These are phyloP conservation scores for Diprion similis DNA, from an alignment of 1,140 invertebrate genomes.

Conservation along the genomic window DNA sequence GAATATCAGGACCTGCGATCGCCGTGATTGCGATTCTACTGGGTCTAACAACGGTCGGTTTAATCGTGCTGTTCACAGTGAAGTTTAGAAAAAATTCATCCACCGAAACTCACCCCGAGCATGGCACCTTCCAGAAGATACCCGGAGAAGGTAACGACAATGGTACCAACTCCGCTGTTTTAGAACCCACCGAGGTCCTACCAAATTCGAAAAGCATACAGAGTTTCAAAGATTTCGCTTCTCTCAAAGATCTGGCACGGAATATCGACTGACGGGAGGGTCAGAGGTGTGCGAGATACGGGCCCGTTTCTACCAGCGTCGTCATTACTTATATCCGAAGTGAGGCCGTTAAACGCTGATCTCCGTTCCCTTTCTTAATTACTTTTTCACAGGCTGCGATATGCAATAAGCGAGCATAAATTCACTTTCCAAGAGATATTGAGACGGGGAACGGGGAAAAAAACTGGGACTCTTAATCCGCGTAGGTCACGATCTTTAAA, in stretches of 20 bases:
- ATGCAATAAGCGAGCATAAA: too few species aligned
- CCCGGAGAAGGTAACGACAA: background rate
- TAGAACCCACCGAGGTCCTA: too few species aligned
- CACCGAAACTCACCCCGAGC: slow-evolving; percentile 19
- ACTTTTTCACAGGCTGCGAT: background rate
- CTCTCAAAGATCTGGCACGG: slow-evolving; percentile 19
- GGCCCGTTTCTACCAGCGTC: slow-evolving; percentile 11
- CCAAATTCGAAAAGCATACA: background rate
- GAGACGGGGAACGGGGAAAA: background rate
- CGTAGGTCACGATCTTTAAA: too few species aligned
- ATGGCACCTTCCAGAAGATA: slow-evolving; percentile 12
- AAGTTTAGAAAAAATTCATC: slow-evolving; percentile 23
- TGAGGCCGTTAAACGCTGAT: background rate
- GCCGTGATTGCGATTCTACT: slow-evolving; percentile 30
- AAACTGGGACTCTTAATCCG: background rate
- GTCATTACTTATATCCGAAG: slow-evolving; percentile 12
- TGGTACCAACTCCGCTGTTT: background rate
- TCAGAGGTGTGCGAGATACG: slow-evolving; percentile 21
- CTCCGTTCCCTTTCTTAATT: background rate
- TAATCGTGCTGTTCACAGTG: slow-evolving; percentile 26
- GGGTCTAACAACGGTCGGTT: slow-evolving; percentile 27
- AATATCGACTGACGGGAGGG: slow-evolving; percentile 29
- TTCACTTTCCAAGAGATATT: background rate
- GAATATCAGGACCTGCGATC: slow-evolving; percentile 22
- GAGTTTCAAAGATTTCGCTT: slow-evolving; percentile 7